These are phyloP conservation scores for Pachyramphus minor DNA, from an alignment of 2,113 vertebrate species.

Conservation along the genomic window DNA sequence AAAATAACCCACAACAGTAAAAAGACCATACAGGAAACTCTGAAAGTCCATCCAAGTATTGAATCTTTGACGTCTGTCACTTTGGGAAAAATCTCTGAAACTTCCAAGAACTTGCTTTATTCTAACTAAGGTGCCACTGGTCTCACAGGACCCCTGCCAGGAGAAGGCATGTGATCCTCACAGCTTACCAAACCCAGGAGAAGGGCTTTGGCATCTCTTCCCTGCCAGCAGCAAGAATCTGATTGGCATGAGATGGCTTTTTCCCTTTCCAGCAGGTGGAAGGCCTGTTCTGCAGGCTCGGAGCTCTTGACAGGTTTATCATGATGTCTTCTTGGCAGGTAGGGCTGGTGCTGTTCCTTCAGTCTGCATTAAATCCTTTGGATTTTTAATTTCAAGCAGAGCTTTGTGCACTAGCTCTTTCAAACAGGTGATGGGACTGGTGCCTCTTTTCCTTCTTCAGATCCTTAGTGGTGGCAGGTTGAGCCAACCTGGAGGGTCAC, in stretches of 20 bases:
- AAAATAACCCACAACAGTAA: background rate
- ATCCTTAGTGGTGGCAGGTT: background rate
- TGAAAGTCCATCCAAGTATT: background rate
- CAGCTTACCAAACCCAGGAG: background rate
- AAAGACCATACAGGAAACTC: background rate
- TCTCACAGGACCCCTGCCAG: conserved; percentile 16
- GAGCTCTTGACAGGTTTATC: conserved; percentile 38
- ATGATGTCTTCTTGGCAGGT: conserved; percentile 51
- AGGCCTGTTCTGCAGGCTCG: conserved; percentile 30
- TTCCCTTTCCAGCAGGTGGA: conserved; percentile 35
- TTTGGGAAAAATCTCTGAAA: background rate
- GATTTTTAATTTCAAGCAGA: background rate
- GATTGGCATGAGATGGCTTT: conserved; percentile 24
- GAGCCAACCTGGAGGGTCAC: background rate
- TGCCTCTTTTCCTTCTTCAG: background rate
- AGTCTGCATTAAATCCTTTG: background rate
- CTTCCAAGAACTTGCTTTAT: background rate
- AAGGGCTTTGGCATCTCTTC: conserved; percentile 12
- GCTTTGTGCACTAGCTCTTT: background rate
- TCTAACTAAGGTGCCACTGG: background rate
- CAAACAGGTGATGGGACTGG: background rate
- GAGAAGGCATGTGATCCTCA: background rate
- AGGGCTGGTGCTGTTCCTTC: background rate
- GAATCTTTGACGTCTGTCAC: background rate
- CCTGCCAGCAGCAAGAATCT: conserved; percentile 2